Base-by-base conservation (phyloP, 1,140 invertebrate species). In the Bombus impatiens region DNA sequence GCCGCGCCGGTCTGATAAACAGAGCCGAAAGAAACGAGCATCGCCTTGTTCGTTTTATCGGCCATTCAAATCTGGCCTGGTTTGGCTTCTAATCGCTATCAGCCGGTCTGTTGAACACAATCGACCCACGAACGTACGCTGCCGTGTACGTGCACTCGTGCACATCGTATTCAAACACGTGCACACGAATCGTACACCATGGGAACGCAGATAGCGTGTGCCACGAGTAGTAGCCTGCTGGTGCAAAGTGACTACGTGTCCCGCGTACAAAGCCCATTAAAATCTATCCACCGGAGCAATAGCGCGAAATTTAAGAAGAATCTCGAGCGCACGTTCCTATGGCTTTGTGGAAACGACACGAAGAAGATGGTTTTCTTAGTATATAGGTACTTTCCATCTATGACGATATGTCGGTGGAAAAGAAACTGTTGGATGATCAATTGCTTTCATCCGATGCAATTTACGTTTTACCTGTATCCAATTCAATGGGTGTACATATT, bases 171-270 rank as follows among this genome's bases (percentile, higher is more conserved):
- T 44, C 15, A 35, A 44, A 71, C 77, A 57, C 78, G 57, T 35
- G 28, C 67, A 28, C 79, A 72, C 53, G 32, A 40, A 62, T 47
- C 40, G 53, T 25, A 4, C 10, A 44, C 25, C n/a, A 32, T n/a
- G 32, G 47, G 32, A 40, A 81, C 71, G 59, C 42, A 70, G 53
- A 80, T 28, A 70, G 76, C 80, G 85, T 74, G 65, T 82, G 82
- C 53, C 62, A 84, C 85, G 84, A 62, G 59, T 74, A 13, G 65
- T 80, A 67, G 74, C 76, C 77, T 59, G 78, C 84, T 84, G 85
- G 91, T 92, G 91, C 90, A 94, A 94, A 94, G 93, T 93, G 94
- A 93, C 92, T 94, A 94, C 94, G 94, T 94, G 94, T 94, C 87
- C 88, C 44, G 94, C 87, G 82, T 94, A 92, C 92, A 88, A 94